These are phyloP conservation scores for Hirudo medicinalis DNA, from an alignment of 1,140 invertebrate genomes.

Conservation along the genomic window DNA sequence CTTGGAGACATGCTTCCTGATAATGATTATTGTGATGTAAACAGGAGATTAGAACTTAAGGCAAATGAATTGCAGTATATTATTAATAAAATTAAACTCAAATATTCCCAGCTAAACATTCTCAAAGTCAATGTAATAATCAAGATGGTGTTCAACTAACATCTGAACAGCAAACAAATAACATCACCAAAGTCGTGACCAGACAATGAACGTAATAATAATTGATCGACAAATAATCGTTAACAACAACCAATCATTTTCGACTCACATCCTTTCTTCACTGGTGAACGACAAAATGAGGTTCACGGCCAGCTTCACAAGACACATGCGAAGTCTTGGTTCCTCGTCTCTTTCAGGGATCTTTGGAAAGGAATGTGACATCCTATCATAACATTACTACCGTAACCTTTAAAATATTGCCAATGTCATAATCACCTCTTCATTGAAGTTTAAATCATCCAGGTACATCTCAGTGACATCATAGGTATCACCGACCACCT, in stretches of 20 bases:
- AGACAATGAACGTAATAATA: background rate
- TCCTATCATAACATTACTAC: no score
- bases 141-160: no score
- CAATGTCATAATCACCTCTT: slow-evolving; percentile 21
- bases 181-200: no score
- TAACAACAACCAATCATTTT: background rate
- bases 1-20: slow-evolving; percentile 27
- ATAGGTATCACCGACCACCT: slow-evolving; percentile 26
- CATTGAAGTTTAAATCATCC: slow-evolving; percentile 31
- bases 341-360: background rate
- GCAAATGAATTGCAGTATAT: no score
- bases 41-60: no score
- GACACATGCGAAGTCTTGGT: background rate
- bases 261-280: background rate
- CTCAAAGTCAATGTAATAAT: no score
- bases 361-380: background rate
- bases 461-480: slow-evolving; percentile 35
- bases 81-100: no score
- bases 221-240: background rate
- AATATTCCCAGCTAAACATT: no score
- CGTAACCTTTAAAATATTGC: no score
- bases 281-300: background rate
- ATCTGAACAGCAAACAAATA: no score
- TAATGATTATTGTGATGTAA: no score
- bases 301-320: slow-evolving; percentile 4